Percentiles rank a stretch among this genome's conserved stretches.
Evolutionary conservation across 2,113 vertebrate species (phyloP).

Genomic region (Zapus hudsonius): DNA sequence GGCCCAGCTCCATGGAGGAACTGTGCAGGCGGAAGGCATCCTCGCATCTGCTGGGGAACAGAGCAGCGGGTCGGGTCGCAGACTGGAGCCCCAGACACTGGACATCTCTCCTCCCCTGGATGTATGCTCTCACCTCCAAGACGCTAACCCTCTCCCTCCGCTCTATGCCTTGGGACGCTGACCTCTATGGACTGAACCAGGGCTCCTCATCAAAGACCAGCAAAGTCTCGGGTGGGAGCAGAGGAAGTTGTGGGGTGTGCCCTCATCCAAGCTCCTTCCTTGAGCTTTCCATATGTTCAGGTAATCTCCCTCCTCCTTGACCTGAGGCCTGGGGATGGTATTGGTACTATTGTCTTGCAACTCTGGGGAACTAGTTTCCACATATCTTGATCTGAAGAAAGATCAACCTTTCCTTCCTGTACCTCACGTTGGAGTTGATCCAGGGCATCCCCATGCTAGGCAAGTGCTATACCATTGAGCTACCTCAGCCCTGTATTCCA

Average conservation of each 20-base stretch:
- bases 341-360: not conserved
- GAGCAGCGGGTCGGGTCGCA: not conserved
- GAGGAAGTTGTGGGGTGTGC: not conserved
- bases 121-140: not conserved
- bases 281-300: too few species aligned
- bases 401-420: not conserved
- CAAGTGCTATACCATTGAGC: not conserved
- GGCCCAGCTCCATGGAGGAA: slow-evolving; percentile 90
- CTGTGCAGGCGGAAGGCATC: slow-evolving; percentile 92
- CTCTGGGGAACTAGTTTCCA: not conserved
- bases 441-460: not conserved
- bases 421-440: not conserved
- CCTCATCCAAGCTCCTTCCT: not conserved
- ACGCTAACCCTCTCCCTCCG: not conserved
- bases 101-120: not conserved
- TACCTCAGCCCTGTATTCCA: not conserved
- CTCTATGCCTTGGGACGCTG: not conserved
- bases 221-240: too few species aligned
- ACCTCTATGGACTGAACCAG: not conserved
- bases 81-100: not conserved
- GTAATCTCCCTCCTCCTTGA: not conserved
- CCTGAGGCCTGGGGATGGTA: not conserved
- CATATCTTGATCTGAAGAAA: not conserved
- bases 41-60: slow-evolving; percentile 87
- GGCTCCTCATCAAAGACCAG: not conserved